A percentile compares a stretch with the other conserved stretches of the same genome.
phyloP scores from a whole-genome alignment of 30 jellyfish, hydroid and myxozoan species.

The Hydra vulgaris region DNA sequence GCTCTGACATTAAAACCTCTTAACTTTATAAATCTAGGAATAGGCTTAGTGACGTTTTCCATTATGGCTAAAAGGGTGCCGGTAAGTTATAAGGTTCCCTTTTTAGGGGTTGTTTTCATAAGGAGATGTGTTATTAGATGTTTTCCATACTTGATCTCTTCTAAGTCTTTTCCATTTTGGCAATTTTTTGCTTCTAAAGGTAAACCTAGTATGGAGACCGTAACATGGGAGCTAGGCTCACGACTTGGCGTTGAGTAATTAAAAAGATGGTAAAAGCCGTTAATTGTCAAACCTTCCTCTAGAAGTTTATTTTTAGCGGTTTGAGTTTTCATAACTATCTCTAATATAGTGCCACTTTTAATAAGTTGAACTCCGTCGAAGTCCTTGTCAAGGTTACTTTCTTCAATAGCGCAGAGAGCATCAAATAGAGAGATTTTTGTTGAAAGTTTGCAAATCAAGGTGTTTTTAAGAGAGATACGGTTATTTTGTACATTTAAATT shows the following conservation, averaged over 20 bases:
- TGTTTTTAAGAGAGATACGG: not conserved
- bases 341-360: not conserved
- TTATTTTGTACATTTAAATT: not conserved
- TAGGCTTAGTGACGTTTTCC: not conserved
- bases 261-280: not conserved
- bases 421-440: not conserved
- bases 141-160: not conserved
- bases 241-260: not conserved
- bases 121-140: not conserved
- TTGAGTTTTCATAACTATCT: not conserved
- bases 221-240: not conserved
- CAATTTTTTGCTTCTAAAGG: not conserved
- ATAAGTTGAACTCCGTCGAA: not conserved
- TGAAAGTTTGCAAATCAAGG: not conserved
- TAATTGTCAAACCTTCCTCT: not conserved
- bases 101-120: not conserved
- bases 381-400: not conserved
- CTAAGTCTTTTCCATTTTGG: not conserved
- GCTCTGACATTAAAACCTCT: not conserved
- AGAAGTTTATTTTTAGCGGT: not conserved
- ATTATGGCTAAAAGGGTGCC: not conserved
- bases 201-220: not conserved
- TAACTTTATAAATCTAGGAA: not conserved
- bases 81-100: not conserved
- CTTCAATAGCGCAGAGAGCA: not conserved